A percentile compares a stretch with the other conserved stretches of the same genome.
Conservation (phyloP, 2,888 invertebrate species). For the Andricus curvator region DNA sequence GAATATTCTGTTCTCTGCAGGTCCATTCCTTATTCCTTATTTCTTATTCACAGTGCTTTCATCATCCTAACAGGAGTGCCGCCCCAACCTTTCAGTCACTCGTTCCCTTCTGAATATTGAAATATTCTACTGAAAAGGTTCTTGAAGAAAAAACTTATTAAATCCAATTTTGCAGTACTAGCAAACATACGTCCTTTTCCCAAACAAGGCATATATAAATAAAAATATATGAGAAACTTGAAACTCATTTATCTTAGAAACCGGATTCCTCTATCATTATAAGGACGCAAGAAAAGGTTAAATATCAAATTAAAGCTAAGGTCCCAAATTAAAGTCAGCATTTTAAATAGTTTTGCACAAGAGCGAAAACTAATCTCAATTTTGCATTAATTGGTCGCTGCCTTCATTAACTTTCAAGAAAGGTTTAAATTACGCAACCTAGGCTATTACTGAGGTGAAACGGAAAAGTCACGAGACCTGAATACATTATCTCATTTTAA, state of each 20-base stretch:
- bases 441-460: not conserved
- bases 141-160: constrained; percentile 21
- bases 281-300: constrained; percentile 7
- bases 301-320: constrained; percentile 15
- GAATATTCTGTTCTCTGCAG: constrained; percentile 33
- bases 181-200: not conserved
- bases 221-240: not conserved
- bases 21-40: constrained; percentile 40
- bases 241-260: constrained; percentile 24
- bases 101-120: constrained; percentile 36
- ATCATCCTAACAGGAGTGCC: constrained; percentile 41
- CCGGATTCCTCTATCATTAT: constrained; percentile 7
- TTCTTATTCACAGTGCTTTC: constrained; percentile 37
- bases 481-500: constrained; percentile 29
- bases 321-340: not conserved
- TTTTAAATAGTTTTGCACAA: not conserved
- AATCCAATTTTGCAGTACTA: constrained; percentile 18
- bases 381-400: constrained; percentile 24
- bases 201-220: not conserved
- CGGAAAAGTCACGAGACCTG: constrained; percentile 18
- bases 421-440: constrained; percentile 6
- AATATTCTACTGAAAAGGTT: constrained; percentile 26
- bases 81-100: constrained; percentile 36
- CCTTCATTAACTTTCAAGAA: constrained; percentile 38
- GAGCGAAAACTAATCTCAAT: constrained; percentile 14